These are phyloP conservation scores for Myripristis jacobus DNA, from an alignment of 2,797 vertebrate species.

Conservation along the genomic window DNA sequence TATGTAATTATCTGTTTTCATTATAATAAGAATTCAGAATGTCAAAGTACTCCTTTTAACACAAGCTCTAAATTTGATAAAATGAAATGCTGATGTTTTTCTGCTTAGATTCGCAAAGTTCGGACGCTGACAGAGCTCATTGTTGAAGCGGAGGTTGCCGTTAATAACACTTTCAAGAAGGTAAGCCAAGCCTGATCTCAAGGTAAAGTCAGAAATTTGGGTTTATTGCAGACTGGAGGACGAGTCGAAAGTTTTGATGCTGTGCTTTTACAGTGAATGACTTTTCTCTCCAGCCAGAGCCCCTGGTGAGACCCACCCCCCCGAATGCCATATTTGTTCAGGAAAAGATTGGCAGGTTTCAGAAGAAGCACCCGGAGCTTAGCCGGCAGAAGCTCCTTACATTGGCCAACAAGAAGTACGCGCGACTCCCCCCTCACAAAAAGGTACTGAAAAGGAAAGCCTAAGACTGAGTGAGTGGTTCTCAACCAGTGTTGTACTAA, in stretches of 20 bases:
- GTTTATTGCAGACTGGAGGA: too few species aligned
- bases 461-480: background rate
- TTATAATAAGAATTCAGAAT: background rate
- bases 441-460: slow-evolving; percentile 79
- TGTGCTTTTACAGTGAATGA: background rate
- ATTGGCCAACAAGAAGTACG: slow-evolving; percentile 83
- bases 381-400: slow-evolving; percentile 80
- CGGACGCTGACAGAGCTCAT: slow-evolving; percentile 90
- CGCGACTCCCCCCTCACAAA: slow-evolving; percentile 84
- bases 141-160: slow-evolving; percentile 84
- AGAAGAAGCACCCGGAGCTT: slow-evolving; percentile 84
- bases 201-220: too few species aligned
- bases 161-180: slow-evolving; percentile 83
- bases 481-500: background rate
- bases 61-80: background rate
- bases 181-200: slow-evolving; percentile 64
- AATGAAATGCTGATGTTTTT: background rate
- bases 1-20: too few species aligned
- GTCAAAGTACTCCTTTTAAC: background rate
- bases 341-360: slow-evolving; percentile 84
- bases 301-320: slow-evolving; percentile 86
- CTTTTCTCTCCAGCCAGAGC: slow-evolving; percentile 78
- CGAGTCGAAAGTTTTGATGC: background rate
- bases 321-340: slow-evolving; percentile 85
- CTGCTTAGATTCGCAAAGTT: slow-evolving; percentile 86